These are phyloP conservation scores for Tolmerus cingulatus DNA, from an alignment of 2,888 invertebrate species.

Conservation along the genomic window DNA sequence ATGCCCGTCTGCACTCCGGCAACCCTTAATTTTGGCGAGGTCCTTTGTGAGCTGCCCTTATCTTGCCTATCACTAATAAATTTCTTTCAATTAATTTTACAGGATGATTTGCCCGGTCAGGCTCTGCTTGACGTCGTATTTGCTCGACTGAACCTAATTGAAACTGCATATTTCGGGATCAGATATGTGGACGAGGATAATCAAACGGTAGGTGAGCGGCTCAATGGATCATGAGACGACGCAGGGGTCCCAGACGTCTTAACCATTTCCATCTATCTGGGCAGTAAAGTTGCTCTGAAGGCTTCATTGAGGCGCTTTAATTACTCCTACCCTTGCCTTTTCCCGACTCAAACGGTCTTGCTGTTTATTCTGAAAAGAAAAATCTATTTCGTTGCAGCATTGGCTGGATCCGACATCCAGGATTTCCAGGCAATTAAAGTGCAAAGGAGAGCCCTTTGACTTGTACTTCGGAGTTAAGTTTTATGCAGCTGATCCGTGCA, in stretches of 20 bases:
- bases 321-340: background rate
- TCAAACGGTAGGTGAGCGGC: slow-evolving; percentile 80
- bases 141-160: slow-evolving; percentile 89
- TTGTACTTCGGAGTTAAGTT: slow-evolving; percentile 97
- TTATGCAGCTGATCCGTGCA: slow-evolving; percentile 96
- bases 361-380: background rate
- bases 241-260: background rate
- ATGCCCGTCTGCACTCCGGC: background rate
- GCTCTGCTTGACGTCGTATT: slow-evolving; percentile 91
- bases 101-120: slow-evolving; percentile 92
- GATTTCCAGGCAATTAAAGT: slow-evolving; percentile 86
- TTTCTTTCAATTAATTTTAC: slow-evolving; percentile 63
- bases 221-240: slow-evolving; percentile 9
- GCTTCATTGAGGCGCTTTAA: background rate
- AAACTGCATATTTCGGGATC: slow-evolving; percentile 96
- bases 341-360: background rate
- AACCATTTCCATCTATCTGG: background rate
- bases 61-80: slow-evolving; percentile 16
- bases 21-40: background rate
- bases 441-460: slow-evolving; percentile 75
- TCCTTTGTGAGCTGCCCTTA: background rate
- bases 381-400: slow-evolving; percentile 69
- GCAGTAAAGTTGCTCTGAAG: background rate
- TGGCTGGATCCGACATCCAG: slow-evolving; percentile 94
- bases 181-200: slow-evolving; percentile 91